Evolutionary conservation across 2,888 invertebrate species (phyloP).

Genomic region (Campoplex nolae): DNA sequence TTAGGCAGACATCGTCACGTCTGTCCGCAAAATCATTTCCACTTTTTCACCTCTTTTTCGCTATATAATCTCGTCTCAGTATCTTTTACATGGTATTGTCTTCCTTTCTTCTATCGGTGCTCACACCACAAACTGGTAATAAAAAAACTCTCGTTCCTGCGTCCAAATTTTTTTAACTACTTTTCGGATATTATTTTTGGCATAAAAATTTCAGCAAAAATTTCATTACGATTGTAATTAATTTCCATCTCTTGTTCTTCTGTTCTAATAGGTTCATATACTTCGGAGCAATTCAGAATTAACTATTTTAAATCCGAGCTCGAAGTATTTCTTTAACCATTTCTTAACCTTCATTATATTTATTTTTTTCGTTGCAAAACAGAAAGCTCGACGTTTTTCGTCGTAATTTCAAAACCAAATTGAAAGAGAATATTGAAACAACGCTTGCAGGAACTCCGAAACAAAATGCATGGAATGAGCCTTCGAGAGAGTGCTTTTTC

Average conservation of each 20-base stretch:
- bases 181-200: background rate
- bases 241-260: background rate
- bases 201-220: background rate
- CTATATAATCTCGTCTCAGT: slow-evolving; percentile 10
- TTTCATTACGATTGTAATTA: background rate
- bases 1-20: slow-evolving; percentile 21
- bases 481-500: no score
- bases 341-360: no score
- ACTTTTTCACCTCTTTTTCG: slow-evolving; percentile 4
- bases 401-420: no score
- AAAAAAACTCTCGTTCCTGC: slow-evolving; percentile 1
- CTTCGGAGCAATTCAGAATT: background rate
- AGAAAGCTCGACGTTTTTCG: no score
- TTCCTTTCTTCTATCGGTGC: background rate
- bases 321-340: background rate
- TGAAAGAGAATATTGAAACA: no score
- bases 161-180: background rate
- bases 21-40: background rate
- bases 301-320: background rate
- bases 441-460: no score
- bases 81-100: background rate
- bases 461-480: no score
- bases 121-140: background rate
- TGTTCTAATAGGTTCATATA: background rate
- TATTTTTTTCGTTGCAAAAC: no score